A percentile compares a stretch with the other conserved stretches of the same genome.
Evolutionary conservation across 2,797 vertebrate genomes (phyloP).

Genomic region (Cygnus olor): DNA sequence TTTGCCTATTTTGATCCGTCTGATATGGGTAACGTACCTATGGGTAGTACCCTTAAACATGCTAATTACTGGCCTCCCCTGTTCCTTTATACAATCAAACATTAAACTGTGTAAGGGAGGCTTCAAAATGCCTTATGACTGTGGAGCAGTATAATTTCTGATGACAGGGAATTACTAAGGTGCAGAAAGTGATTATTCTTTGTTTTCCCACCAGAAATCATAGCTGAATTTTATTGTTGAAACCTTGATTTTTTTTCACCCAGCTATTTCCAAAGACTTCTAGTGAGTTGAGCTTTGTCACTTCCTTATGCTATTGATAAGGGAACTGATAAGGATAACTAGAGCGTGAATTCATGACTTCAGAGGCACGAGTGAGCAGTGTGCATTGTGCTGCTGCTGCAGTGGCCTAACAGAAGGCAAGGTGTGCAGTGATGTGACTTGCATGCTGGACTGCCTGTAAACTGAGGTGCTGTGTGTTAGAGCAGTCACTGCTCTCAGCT

Average conservation of each 20-base stretch:
- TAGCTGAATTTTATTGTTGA: not conserved
- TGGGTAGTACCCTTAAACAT: not conserved
- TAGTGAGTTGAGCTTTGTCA: not conserved
- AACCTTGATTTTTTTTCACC: not conserved
- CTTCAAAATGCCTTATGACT: not conserved
- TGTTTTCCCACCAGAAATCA: not conserved
- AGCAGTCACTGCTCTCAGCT: not conserved
- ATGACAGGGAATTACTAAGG: not conserved
- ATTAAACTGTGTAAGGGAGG: not conserved
- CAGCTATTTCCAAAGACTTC: not conserved
- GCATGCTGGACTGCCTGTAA: not conserved
- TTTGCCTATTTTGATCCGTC: conserved; percentile 29
- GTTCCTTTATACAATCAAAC: not conserved
- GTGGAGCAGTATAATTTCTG: not conserved
- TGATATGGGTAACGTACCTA: not conserved
- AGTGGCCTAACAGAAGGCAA: not conserved
- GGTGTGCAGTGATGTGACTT: not conserved
- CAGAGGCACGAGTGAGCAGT: rapidly evolving
- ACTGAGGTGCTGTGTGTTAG: not conserved
- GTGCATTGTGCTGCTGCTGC: not conserved
- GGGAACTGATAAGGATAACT: not conserved
- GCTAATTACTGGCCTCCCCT: not conserved
- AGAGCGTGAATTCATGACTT: not conserved
- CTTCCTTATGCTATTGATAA: not conserved
- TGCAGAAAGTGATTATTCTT: not conserved